A percentile compares a stretch with the other conserved stretches of the same genome.
Evolutionary conservation across 2,797 vertebrate species (phyloP).

Genomic region (Sphenopsis melanotis): DNA sequence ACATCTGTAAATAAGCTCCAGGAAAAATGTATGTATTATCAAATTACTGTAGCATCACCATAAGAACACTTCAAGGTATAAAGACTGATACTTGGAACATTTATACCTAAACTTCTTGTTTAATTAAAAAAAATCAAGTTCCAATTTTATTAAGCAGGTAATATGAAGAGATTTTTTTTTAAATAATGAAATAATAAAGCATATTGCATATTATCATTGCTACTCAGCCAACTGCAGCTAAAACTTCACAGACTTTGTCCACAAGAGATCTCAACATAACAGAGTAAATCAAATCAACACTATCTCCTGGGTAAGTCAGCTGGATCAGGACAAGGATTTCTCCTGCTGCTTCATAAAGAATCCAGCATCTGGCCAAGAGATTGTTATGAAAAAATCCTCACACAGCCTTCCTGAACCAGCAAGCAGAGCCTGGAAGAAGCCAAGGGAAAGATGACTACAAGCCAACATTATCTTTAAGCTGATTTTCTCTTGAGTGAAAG

Average conservation of each 20-base stretch:
- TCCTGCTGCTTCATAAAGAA: not conserved
- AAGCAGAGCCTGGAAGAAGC: not conserved
- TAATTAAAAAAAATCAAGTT: not conserved
- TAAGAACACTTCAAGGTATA: not conserved
- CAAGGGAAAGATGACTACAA: not conserved
- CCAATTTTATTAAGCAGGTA: not conserved
- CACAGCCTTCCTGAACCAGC: not conserved
- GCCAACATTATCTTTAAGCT: not conserved
- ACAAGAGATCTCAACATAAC: not conserved
- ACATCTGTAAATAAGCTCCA: not conserved
- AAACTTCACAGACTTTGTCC: not conserved
- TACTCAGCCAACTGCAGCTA: not conserved
- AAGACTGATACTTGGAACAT: not conserved
- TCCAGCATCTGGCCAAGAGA: not conserved
- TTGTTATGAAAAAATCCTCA: not conserved
- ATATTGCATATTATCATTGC: not conserved
- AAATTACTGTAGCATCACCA: not conserved
- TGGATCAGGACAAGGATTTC: not conserved
- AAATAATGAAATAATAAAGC: not conserved
- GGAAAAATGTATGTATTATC: not conserved
- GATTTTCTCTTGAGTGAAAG: not conserved
- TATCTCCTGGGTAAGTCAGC: not conserved
- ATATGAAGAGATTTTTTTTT: not conserved
- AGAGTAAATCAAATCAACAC: not conserved
- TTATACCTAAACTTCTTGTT: not conserved